phyloP scores from a whole-genome alignment of 2,797 vertebrate genomes.

The Chiloscyllium punctatum region DNA sequence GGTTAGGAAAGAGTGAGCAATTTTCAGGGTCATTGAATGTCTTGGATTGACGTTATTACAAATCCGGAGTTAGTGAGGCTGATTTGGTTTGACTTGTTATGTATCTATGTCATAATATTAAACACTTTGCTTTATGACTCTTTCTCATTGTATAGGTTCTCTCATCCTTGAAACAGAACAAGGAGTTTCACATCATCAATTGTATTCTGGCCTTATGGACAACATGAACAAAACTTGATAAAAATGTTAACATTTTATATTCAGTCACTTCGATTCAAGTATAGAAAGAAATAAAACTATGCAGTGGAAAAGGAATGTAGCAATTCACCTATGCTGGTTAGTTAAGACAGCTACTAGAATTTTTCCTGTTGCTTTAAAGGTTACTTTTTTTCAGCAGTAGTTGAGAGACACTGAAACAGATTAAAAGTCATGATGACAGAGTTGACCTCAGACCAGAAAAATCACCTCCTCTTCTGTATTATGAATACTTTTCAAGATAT shows the following conservation, averaged over 20 bases:
- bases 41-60: too few relatives aligned
- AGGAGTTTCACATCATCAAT: not conserved
- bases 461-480: not conserved
- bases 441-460: not conserved
- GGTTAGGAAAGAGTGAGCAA: too few relatives aligned
- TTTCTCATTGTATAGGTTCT: not conserved
- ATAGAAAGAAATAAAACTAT: not conserved
- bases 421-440: not conserved
- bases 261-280: not conserved
- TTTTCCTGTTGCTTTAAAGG: not conserved
- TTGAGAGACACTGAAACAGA: not conserved
- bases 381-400: not conserved
- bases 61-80: too few relatives aligned
- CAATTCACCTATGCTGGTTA: not conserved
- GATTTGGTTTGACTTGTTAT: too few relatives aligned
- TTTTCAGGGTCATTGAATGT: too few relatives aligned
- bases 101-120: too few relatives aligned
- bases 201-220: too few relatives aligned
- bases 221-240: not conserved
- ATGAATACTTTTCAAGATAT: too few relatives aligned
- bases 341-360: not conserved
- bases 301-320: not conserved
- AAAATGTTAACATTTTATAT: not conserved
- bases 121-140: too few relatives aligned
- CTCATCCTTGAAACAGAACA: not conserved